Conservation (phyloP, 1,140 invertebrate species). For the Caligus rogercresseyi region DNA sequence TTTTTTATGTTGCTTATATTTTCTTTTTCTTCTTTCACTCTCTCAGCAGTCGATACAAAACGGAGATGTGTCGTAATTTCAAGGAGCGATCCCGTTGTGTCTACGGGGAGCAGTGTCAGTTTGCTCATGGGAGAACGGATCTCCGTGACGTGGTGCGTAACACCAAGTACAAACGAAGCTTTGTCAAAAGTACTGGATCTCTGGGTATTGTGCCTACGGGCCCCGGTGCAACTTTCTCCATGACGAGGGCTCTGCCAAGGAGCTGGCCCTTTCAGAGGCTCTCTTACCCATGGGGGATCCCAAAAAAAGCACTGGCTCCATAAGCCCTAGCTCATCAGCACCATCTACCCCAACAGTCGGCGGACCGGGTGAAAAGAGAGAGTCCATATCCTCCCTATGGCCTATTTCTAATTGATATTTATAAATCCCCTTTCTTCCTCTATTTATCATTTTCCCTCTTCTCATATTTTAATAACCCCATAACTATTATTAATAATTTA, state of each 20-base stretch:
- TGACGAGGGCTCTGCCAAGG: constrained; percentile 17
- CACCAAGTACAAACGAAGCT: constrained; percentile 25
- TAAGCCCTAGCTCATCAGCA: neutral
- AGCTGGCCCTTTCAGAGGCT: neutral
- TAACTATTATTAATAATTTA: no score
- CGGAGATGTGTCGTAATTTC: constrained; percentile 20
- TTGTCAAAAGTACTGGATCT: constrained; percentile 25
- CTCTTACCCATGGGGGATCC: neutral
- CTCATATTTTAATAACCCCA: neutral
- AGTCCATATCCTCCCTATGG: neutral
- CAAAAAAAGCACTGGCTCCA: neutral
- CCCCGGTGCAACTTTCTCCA: constrained; percentile 25
- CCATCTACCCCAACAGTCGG: neutral
- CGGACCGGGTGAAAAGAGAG: neutral
- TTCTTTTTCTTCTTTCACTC: no score
- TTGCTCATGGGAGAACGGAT: constrained; percentile 14
- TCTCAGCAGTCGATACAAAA: constrained; percentile 15
- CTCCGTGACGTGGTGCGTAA: constrained; percentile 20
- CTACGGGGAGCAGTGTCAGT: constrained; percentile 19
- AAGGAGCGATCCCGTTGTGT: constrained; percentile 16
- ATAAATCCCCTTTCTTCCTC: no score
- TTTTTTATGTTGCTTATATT: no score
- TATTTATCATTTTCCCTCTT: neutral
- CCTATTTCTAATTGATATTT: neutral
- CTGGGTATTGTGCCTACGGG: constrained; percentile 24